phyloP scores from a whole-genome alignment of 1,140 invertebrate species.

The Caenorhabditis tropicalis region DNA sequence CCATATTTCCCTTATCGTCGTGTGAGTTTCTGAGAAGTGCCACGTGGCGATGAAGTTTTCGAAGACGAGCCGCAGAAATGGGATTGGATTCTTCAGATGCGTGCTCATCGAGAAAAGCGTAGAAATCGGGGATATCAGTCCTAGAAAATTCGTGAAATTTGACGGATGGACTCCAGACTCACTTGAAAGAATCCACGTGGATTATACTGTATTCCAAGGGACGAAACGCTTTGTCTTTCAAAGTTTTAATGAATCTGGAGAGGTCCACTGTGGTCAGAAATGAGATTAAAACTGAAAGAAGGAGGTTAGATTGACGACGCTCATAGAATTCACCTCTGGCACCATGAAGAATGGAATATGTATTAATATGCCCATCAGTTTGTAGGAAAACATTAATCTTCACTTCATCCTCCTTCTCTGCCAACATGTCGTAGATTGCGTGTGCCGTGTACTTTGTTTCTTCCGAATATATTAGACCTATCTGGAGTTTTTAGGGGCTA shows the following conservation, averaged over 20 bases:
- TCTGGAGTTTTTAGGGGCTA: no score
- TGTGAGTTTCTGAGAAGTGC: background rate
- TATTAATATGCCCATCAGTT: background rate
- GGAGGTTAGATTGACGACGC: no score
- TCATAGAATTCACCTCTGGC: no score
- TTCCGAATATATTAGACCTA: conserved; percentile 9
- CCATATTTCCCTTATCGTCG: background rate
- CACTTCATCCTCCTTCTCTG: background rate
- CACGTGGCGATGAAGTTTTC: conserved; percentile 7
- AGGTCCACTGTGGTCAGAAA: background rate
- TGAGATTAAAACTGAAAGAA: conserved; percentile 7
- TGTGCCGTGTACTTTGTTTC: conserved; percentile 29
- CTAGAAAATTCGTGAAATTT: background rate
- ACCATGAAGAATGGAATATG: background rate
- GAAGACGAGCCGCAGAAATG: conserved; percentile 10
- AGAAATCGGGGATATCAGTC: background rate
- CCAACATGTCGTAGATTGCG: conserved; percentile 33
- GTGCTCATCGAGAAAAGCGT: background rate
- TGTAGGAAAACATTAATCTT: conserved; percentile 30
- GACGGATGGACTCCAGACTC: background rate
- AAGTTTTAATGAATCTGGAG: conserved; percentile 11
- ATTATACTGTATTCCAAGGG: conserved; percentile 10
- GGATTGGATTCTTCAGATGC: background rate
- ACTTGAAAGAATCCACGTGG: conserved; percentile 18
- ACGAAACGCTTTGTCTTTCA: background rate